A percentile compares a stretch with the other conserved stretches of the same genome.
Conservation (phyloP, 2,888 invertebrate genomes). For the Latrodectus elegans region DNA sequence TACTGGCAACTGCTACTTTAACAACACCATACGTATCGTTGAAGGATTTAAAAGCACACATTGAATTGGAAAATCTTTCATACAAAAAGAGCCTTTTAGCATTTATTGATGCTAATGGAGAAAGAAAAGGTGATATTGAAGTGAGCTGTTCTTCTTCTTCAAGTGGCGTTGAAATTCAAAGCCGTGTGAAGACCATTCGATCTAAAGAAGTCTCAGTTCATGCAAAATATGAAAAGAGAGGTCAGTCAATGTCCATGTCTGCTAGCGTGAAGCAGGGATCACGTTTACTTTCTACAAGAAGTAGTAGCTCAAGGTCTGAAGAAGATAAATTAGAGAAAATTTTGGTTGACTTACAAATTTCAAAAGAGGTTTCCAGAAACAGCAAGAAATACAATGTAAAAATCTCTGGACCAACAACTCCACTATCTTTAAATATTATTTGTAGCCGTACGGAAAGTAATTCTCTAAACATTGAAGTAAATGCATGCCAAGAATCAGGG, state of each 20-base stretch:
- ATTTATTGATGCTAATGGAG: conserved; percentile 31
- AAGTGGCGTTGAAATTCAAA: conserved; percentile 17
- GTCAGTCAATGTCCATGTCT: conserved; percentile 16
- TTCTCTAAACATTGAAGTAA: not conserved
- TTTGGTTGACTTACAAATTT: conserved; percentile 31
- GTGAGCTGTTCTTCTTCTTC: conserved; percentile 9
- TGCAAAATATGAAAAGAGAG: conserved; percentile 14
- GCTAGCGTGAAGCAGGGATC: conserved; percentile 21
- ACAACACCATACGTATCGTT: conserved; percentile 14
- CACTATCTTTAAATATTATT: conserved; percentile 19
- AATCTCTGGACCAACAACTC: conserved; percentile 22
- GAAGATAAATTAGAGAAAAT: conserved; percentile 32
- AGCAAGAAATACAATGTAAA: conserved; percentile 12
- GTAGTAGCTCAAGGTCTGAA: not conserved
- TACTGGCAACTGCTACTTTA: conserved; percentile 3
- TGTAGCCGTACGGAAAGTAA: conserved; percentile 9
- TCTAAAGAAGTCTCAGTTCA: conserved; percentile 42
- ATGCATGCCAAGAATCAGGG: conserved; percentile 25
- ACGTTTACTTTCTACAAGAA: conserved; percentile 23
- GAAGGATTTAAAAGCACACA: conserved; percentile 22
- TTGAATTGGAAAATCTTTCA: conserved; percentile 10
- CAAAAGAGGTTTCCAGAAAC: conserved; percentile 16
- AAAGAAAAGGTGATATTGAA: conserved; percentile 41
- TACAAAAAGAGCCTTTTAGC: conserved; percentile 9
- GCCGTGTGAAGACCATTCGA: conserved; percentile 32